Base-by-base conservation (phyloP, 2,797 vertebrate genomes). In the Danio choprae region DNA sequence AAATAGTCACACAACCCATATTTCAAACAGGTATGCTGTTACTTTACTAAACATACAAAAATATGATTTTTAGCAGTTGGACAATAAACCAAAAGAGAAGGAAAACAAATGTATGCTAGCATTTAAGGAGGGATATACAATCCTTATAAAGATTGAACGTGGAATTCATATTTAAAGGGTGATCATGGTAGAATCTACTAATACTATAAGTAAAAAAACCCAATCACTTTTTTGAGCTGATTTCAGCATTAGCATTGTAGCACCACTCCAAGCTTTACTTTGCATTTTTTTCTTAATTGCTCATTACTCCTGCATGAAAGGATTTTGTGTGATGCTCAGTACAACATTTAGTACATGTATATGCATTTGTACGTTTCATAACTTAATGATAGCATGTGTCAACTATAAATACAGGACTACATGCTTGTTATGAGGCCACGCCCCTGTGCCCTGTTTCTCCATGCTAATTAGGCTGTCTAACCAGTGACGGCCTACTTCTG, bases 401-500 rank as follows among this genome's bases (percentile, higher is more conserved):
- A 36, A 53, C 9, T 36, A 40, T 10, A 63, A 60, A 53, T 43
- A 62, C 18, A 44, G 58, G 58, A 51, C 46, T 79, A 38, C 58
- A 64, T 73, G 59, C 59, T 73, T 44, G 68, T 77, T 56, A 46
- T 41, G 56, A 62, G 40, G 48, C 64, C 75, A 63, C 76, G 20
- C 58, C 76, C 69, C 60, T 15, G 8, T 71, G 81, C 16, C 81
- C 84, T 81, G 69, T 69, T 83, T 83, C 81, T 85, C 64, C 59
- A 78, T 53, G 77, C 51, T 85, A 83, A 81, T 85, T 83, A 85
- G 79, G 43, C 69, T 77, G 44, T 58, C 68, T 83, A 77, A 67
- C 60, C 67, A 73, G 69, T 65, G 78, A 20, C 55, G 81, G 50
- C 84, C 84, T 81, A 85, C 62, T 85, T 85, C 78, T 83, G 56